phyloP scores from a whole-genome alignment of 2,113 vertebrate genomes.

The Psilopsiagon aymara region DNA sequence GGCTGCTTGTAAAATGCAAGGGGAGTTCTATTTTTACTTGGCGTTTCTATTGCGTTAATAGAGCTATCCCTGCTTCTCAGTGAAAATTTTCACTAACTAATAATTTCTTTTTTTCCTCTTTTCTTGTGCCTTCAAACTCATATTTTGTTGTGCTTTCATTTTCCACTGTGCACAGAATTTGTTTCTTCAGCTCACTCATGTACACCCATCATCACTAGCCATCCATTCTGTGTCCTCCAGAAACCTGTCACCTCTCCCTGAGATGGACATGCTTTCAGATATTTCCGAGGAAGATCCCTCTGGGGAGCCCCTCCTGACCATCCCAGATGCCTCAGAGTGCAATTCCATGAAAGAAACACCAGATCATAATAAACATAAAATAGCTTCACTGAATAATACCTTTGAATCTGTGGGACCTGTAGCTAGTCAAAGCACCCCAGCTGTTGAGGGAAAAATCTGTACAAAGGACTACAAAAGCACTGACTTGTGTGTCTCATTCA shows the following conservation, averaged over 20 bases:
- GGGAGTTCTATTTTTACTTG: conserved; percentile 22
- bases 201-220: conserved; percentile 81
- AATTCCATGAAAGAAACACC: conserved; percentile 25
- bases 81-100: conserved; percentile 76
- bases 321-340: conserved; percentile 54
- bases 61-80: conserved; percentile 25
- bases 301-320: conserved; percentile 66
- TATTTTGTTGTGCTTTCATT: conserved; percentile 46
- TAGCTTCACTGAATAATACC: neutral
- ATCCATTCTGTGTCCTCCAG: conserved; percentile 77
- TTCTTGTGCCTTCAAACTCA: conserved; percentile 61
- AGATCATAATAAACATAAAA: conserved; percentile 1
- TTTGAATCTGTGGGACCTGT: neutral
- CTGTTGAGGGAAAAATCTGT: conserved; percentile 3
- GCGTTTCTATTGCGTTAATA: neutral
- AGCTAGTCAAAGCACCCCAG: conserved; percentile 14
- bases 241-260: conserved; percentile 82
- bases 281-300: conserved; percentile 88
- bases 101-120: conserved; percentile 72
- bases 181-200: conserved; percentile 76
- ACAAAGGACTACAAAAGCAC: conserved; percentile 24
- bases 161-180: conserved; percentile 47
- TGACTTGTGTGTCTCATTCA: conserved; percentile 63
- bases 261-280: conserved; percentile 88
- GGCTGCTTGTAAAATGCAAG: conserved; percentile 16